Conservation (phyloP, 1,140 invertebrate genomes). For the Drosophila nasuta region DNA sequence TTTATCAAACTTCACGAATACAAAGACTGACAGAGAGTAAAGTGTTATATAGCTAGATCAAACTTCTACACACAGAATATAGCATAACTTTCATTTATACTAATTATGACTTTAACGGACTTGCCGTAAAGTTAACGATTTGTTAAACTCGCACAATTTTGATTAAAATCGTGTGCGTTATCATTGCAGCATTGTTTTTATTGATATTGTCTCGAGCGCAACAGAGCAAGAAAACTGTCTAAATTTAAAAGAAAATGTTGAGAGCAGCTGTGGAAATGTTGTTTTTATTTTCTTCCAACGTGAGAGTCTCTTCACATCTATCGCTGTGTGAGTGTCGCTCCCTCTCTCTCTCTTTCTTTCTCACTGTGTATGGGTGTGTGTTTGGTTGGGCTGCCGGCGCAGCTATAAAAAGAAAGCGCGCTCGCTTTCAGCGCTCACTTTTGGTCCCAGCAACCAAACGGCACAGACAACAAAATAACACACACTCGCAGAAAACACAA, state of each 20-base stretch:
- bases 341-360: not conserved
- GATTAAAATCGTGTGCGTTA: slow-evolving; percentile 29
- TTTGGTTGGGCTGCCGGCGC: slow-evolving; percentile 21
- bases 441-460: slow-evolving; percentile 78
- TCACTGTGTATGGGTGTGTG: slow-evolving; percentile 19
- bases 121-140: not conserved
- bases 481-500: slow-evolving; percentile 23
- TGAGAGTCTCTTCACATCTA: slow-evolving; percentile 9
- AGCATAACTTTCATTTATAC: no score
- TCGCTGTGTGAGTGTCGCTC: slow-evolving; percentile 5
- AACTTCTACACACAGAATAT: no score
- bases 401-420: slow-evolving; percentile 78
- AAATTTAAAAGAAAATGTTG: slow-evolving; percentile 65
- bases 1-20: no score
- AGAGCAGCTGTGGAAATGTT: slow-evolving; percentile 42
- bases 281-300: not conserved
- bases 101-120: not conserved
- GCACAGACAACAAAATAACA: slow-evolving; percentile 49
- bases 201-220: slow-evolving; percentile 13
- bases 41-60: no score
- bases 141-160: not conserved
- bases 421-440: slow-evolving; percentile 77
- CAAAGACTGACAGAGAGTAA: no score
- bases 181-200: slow-evolving; percentile 32
- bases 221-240: slow-evolving; percentile 43